phyloP scores from a whole-genome alignment of 2,888 invertebrate genomes.

The Acanthacorydalis orientalis region DNA sequence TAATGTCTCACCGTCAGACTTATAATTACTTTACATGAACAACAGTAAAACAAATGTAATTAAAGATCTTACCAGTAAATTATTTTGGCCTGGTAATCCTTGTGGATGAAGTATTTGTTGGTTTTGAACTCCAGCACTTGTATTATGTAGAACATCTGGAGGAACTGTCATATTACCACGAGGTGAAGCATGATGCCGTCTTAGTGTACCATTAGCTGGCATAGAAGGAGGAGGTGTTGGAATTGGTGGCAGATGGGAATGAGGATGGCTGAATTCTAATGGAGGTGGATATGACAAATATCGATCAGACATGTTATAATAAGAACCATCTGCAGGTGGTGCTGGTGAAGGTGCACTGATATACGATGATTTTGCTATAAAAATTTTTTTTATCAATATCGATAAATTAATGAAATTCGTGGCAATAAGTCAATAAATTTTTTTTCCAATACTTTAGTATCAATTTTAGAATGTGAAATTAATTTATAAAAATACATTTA shows the following conservation, averaged over 20 bases:
- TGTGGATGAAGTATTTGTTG: slow-evolving; percentile 27
- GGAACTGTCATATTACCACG: slow-evolving; percentile 17
- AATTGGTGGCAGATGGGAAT: slow-evolving; percentile 30
- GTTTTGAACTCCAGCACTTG: slow-evolving; percentile 19
- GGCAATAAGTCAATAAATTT: no score
- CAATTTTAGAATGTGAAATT: no score
- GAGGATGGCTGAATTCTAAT: slow-evolving; percentile 42
- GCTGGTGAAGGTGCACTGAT: slow-evolving; percentile 53
- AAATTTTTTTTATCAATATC: slow-evolving; percentile 3
- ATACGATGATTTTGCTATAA: slow-evolving; percentile 40
- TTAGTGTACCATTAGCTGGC: slow-evolving; percentile 24
- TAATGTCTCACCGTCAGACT: not conserved
- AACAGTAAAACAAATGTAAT: not conserved
- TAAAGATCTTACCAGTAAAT: slow-evolving; percentile 1
- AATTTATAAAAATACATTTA: no score
- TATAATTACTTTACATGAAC: not conserved
- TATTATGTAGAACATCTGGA: slow-evolving; percentile 28
- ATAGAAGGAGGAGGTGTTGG: slow-evolving; percentile 20
- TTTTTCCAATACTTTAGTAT: no score
- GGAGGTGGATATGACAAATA: slow-evolving; percentile 68
- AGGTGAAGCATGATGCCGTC: slow-evolving; percentile 19
- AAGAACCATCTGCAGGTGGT: slow-evolving; percentile 60
- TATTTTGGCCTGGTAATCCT: slow-evolving; percentile 22
- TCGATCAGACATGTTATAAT: slow-evolving; percentile 67
- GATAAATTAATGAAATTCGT: no score